Evolutionary conservation across 2,797 vertebrate genomes (phyloP), one percentile per base, ranked within the genome.

Genomic region (Eulemur rubriventer): DNA sequence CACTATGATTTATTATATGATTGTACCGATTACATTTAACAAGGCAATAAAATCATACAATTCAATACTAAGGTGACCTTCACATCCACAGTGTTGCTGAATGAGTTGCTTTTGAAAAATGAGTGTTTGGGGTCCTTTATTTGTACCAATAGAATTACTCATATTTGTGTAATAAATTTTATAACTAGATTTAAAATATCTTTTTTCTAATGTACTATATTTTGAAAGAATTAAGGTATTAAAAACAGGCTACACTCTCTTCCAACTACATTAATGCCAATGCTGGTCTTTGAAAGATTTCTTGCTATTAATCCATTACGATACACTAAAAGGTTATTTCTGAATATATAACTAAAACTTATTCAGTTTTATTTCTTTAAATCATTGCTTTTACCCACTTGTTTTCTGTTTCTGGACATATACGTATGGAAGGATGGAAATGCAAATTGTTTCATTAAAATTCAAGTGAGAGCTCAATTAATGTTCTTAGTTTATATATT

Each of bases 41-140:
- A 95, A 94, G 73, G 8, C 38, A 97, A 89, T 98, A 97, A 96
- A 96, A 89, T 93, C 38, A 76, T 70, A 70, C 24, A 96, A 35
- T 69, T 97, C 94, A 97, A 84, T 41, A 52, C 4, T 81, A 95
- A 95, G 86, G 57, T 98, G 91, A 98, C 96, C 76, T 98, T 97
- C 81, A 70, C 63, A 72, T 96, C 33, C 63, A 94, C 82, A 72
- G 17, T 30, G 28, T 26, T 59, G 78, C 26, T 95, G 57, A 97
- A 97, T 67, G 26, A 69, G 6, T n/a, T 95, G 92, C 48, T 94
- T 87, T 82, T 48, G 1, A 48, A 88, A 97, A 82, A 88, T 55
- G 63, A n/a, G 4, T 26, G 2, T 89, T 96, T 89, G 16, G 16
- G 28, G 65, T 61, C 59, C 67, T 88, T 96, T 93, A 86, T 57